phyloP scores from a whole-genome alignment of 1,140 invertebrate genomes.

The Camponotus floridanus region DNA sequence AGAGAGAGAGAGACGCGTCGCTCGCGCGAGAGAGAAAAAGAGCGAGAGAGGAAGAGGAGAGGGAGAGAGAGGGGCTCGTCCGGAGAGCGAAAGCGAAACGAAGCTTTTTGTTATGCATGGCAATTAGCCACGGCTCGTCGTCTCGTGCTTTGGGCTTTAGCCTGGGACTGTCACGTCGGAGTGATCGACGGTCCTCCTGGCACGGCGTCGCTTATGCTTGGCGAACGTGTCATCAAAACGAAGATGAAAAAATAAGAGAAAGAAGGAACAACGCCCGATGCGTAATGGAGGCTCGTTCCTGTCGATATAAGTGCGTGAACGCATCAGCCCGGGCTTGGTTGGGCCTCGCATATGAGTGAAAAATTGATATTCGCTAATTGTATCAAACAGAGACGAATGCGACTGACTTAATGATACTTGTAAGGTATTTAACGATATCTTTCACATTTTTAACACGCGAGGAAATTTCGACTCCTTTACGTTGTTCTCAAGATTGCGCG shows the following conservation, averaged over 20 bases:
- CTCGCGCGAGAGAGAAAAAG: neutral
- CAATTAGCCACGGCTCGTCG: conserved; percentile 69
- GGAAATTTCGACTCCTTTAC: neutral
- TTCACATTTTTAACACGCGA: neutral
- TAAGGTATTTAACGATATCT: neutral
- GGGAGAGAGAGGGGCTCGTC: neutral
- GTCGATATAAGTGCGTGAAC: conserved; percentile 3
- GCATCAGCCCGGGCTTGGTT: neutral
- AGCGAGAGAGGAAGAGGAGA: neutral
- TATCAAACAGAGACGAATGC: neutral
- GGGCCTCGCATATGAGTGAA: neutral
- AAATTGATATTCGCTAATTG: neutral
- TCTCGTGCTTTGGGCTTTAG: conserved; percentile 77
- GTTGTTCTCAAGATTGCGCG: neutral
- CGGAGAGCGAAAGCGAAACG: conserved; percentile 51
- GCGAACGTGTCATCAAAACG: conserved; percentile 71
- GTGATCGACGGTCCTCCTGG: conserved; percentile 77
- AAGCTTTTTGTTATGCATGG: conserved; percentile 65
- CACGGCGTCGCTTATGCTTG: conserved; percentile 64
- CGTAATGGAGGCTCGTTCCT: neutral
- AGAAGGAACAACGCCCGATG: conserved; percentile 29
- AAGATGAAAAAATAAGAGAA: neutral
- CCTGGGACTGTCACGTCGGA: conserved; percentile 77
- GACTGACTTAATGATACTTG: conserved; percentile 4
- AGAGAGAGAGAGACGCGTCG: conserved; percentile 16